These are phyloP conservation scores for Anthopleura sola DNA, from an alignment of 64 coral and sea anemone species.

Conservation along the genomic window DNA sequence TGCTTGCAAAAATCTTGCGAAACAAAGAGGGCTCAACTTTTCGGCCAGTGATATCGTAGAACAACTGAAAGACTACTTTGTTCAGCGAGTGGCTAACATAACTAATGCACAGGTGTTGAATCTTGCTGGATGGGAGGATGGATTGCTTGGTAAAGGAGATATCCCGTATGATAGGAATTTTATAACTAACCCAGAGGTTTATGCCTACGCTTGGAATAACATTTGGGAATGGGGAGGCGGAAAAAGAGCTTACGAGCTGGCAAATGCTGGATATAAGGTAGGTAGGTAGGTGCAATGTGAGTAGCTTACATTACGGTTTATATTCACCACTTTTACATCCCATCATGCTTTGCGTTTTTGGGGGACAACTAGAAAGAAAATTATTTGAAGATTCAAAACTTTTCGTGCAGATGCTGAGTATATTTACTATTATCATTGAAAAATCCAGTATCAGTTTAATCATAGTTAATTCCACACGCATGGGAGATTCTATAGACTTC, in stretches of 20 bases:
- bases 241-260: conserved; percentile 56
- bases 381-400: no score
- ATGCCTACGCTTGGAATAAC: conserved; percentile 84
- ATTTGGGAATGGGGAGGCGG: conserved; percentile 70
- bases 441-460: no score
- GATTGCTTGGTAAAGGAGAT: conserved; percentile 32
- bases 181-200: conserved; percentile 38
- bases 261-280: conserved; percentile 86
- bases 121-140: conserved; percentile 81
- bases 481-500: no score
- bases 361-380: no score
- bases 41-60: conserved; percentile 26
- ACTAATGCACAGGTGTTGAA: conserved; percentile 39
- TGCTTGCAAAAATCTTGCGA: conserved; percentile 33
- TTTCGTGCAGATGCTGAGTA: no score
- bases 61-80: conserved; percentile 68
- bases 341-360: no score
- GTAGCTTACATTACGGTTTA: not conserved
- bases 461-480: no score
- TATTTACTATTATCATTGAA: no score
- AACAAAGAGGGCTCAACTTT: conserved; percentile 23
- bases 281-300: not conserved
- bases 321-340: no score
- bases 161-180: conserved; percentile 18
- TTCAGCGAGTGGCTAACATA: conserved; percentile 67